phyloP scores from a whole-genome alignment of 1,140 invertebrate species.

The Drosophila arawakana region DNA sequence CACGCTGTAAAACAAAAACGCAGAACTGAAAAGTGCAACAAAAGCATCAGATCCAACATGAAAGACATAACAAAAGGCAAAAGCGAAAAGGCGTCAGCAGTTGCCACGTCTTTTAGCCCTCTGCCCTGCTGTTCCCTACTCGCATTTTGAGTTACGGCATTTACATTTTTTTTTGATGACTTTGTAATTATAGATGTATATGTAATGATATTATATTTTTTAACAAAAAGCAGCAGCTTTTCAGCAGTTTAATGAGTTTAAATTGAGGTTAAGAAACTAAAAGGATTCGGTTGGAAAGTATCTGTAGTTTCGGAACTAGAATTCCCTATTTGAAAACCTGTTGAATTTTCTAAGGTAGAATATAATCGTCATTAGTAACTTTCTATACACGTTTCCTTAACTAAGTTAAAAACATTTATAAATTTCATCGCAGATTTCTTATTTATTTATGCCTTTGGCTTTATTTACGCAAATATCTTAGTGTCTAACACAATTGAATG shows the following conservation, averaged over 20 bases:
- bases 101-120: constrained; percentile 17
- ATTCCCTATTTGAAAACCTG: no score
- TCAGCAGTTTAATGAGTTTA: constrained; percentile 49
- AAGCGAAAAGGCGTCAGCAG: constrained; percentile 49
- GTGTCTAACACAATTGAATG: constrained; percentile 51
- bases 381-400: no score
- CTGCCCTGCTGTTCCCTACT: background rate
- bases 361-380: no score
- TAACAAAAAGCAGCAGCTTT: constrained; percentile 25
- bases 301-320: background rate
- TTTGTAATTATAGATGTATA: constrained; percentile 13
- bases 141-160: constrained; percentile 46
- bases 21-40: constrained; percentile 36
- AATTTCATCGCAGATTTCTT: background rate
- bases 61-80: constrained; percentile 40
- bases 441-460: constrained; percentile 57
- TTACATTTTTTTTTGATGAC: constrained; percentile 51
- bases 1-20: constrained; percentile 62
- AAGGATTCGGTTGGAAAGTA: constrained; percentile 3
- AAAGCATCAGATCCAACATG: constrained; percentile 35
- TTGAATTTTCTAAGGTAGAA: no score
- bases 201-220: constrained; percentile 37
- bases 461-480: constrained; percentile 69
- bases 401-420: background rate
- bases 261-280: constrained; percentile 43